A percentile compares a stretch with the other conserved stretches of the same genome.
Conservation (phyloP, 2,888 invertebrate genomes). For the Eristalis tenax region DNA sequence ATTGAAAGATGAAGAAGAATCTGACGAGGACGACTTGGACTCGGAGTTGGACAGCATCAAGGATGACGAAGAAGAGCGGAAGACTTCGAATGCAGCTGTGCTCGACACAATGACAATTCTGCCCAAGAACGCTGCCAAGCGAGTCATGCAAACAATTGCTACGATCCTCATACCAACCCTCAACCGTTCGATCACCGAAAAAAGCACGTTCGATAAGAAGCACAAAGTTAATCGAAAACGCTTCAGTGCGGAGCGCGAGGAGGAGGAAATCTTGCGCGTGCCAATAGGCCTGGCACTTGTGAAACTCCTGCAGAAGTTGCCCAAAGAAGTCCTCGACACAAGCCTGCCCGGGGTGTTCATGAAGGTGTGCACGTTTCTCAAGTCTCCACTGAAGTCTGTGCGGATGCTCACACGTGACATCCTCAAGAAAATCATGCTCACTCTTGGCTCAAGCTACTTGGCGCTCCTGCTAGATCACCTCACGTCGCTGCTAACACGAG, state of each 20-base stretch:
- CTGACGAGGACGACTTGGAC: slow-evolving; percentile 73
- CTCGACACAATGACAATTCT: slow-evolving; percentile 83
- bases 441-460: slow-evolving; percentile 92
- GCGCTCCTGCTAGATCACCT: slow-evolving; percentile 90
- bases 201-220: slow-evolving; percentile 88
- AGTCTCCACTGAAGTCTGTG: slow-evolving; percentile 93
- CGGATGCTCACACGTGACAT: slow-evolving; percentile 92
- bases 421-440: slow-evolving; percentile 93
- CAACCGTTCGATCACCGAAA: slow-evolving; percentile 86
- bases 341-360: slow-evolving; percentile 92
- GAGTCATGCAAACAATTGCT: slow-evolving; percentile 88
- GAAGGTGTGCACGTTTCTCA: slow-evolving; percentile 94
- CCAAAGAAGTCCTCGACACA: slow-evolving; percentile 87
- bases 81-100: slow-evolving; percentile 73
- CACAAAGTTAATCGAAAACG: slow-evolving; percentile 90
- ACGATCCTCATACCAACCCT: slow-evolving; percentile 90
- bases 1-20: slow-evolving; percentile 74
- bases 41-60: slow-evolving; percentile 74
- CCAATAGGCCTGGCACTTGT: slow-evolving; percentile 96
- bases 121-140: slow-evolving; percentile 87
- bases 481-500: slow-evolving; percentile 89
- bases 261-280: slow-evolving; percentile 93
- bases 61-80: slow-evolving; percentile 79
- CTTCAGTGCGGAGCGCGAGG: slow-evolving; percentile 88
- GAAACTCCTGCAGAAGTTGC: slow-evolving; percentile 93